Evolutionary conservation across 2,113 vertebrate species (phyloP), one percentile per base, ranked within the genome.

Genomic region (Platysternon megacephalum): DNA sequence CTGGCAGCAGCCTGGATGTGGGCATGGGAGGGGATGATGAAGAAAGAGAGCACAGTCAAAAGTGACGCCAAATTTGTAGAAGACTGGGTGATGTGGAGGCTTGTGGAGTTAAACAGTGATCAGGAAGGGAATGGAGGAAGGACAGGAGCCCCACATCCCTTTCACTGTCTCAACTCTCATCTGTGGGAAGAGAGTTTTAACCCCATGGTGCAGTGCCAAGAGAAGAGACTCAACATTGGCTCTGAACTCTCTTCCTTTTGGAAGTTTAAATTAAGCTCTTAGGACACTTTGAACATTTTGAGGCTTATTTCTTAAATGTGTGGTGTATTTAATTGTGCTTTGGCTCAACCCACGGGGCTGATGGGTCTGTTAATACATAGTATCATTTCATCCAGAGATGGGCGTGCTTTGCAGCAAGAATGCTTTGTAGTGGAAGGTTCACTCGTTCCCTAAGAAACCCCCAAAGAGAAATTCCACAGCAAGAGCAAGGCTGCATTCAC

Each of bases 401-500:
- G 61, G 52, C 42, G 42, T 22, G 58, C 51, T 90, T 49, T 94
- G 93, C 82, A 76, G 46, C 51, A 93, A 88, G 49, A 80, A 76
- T 55, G 58, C 53, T 83, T 78, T 82, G 56, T 74, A 94, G 86
- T 84, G 86, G 44, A 52, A 53, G 78, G 61, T 90, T 10, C 55
- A 39, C 51, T n/a, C 58, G 90, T 44, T 79, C 91, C 87, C 82
- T 84, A 92, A 93, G 68, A 97, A 92, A 95, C 56, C 76, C 44
- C n/a, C 11, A n/a, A 44, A 72, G 81, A 96, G 42, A 93, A 89
- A 86, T 58, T 87, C 84, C 85, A 65, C 65, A 79, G 51, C 92
- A 83, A 89, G 83, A 88, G 46, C 61, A 94, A 98, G 83, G 84
- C 80, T 24, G 78, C 26, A 94, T 72, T 96, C 93, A 85, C 74